Percentiles rank a stretch among this genome's conserved stretches.
These are phyloP conservation scores for Coreius guichenoti DNA, from an alignment of 2,797 vertebrate genomes.

Conservation along the genomic window DNA sequence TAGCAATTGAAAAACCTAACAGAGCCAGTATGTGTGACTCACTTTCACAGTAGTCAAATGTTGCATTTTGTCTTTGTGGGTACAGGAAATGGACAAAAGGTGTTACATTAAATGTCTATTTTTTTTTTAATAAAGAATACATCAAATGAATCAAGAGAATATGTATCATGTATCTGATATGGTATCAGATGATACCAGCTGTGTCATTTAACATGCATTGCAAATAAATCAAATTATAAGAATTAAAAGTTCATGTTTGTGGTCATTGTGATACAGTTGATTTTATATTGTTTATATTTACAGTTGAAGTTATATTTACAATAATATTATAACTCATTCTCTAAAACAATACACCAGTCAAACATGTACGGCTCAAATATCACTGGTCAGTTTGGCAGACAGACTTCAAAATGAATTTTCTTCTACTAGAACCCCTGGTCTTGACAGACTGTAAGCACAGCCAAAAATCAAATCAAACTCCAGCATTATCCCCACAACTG, in stretches of 20 bases:
- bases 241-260: not conserved
- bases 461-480: slow-evolving; percentile 15
- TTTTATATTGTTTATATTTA: too few species aligned
- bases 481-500: slow-evolving; percentile 10
- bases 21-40: not conserved
- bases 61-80: not conserved
- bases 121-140: not conserved
- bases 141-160: not conserved
- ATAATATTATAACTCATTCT: not conserved
- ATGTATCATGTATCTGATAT: too few species aligned
- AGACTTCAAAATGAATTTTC: slow-evolving; percentile 9
- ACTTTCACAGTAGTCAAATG: not conserved
- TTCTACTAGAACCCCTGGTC: not conserved
- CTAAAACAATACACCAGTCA: slow-evolving; percentile 12
- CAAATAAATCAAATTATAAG: not conserved
- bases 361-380: slow-evolving; percentile 6
- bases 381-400: slow-evolving; percentile 25
- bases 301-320: not conserved
- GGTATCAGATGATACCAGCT: not conserved
- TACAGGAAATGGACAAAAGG: not conserved
- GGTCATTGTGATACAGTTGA: not conserved
- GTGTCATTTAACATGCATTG: not conserved
- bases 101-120: not conserved
- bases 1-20: not conserved
- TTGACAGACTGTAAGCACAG: slow-evolving; percentile 12